These are phyloP conservation scores for Hydrolagus colliei DNA, from an alignment of 2,797 vertebrate species.

Conservation along the genomic window DNA sequence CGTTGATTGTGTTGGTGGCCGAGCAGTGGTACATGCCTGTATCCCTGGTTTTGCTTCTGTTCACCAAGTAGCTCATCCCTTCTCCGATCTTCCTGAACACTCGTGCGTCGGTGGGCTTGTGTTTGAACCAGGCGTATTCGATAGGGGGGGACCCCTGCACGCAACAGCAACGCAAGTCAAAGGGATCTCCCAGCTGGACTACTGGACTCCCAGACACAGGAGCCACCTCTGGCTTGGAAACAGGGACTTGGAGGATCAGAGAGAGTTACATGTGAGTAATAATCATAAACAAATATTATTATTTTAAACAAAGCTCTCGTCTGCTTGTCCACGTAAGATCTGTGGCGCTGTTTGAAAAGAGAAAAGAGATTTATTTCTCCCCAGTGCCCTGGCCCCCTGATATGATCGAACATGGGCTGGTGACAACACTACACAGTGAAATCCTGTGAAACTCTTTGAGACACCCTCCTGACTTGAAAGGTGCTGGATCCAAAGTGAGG, in stretches of 20 bases:
- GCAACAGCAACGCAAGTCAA: not conserved
- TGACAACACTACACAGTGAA: no score
- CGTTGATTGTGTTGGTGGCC: not conserved
- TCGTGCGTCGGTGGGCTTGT: conserved; percentile 19
- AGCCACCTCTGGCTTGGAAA: conserved; percentile 14
- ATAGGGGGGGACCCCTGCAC: not conserved
- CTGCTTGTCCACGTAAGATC: not conserved
- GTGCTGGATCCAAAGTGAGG: no score
- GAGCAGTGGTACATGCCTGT: not conserved
- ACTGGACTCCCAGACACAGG: not conserved
- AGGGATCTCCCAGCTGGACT: not conserved
- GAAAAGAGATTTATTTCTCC: not conserved
- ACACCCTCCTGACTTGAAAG: no score
- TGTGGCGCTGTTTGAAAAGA: not conserved
- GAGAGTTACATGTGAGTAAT: not conserved
- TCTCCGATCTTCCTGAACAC: not conserved
- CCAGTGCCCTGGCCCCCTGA: no score
- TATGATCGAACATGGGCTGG: no score
- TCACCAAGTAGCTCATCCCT: conserved; percentile 7
- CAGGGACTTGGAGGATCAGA: not conserved
- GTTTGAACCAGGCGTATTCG: conserved; percentile 22
- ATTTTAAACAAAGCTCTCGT: not conserved
- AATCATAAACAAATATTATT: not conserved
- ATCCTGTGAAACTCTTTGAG: no score
- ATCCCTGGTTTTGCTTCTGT: not conserved